A percentile compares a stretch with the other conserved stretches of the same genome.
Evolutionary conservation across 1,140 invertebrate genomes (phyloP).

Genomic region (Helicoverpa armigera): DNA sequence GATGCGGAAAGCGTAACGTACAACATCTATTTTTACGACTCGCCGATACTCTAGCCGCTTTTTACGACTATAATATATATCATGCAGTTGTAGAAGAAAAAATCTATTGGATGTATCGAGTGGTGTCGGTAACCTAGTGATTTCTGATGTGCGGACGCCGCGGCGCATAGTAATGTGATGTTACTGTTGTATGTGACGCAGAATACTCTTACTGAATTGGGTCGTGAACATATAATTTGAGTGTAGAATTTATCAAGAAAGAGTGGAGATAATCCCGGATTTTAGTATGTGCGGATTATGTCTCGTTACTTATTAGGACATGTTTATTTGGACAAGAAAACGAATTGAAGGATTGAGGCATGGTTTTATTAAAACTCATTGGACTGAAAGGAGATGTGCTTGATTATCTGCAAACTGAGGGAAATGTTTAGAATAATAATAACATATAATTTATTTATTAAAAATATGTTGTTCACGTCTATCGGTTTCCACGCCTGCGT

Average conservation of each 20-base stretch:
- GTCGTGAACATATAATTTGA: slow-evolving; percentile 45
- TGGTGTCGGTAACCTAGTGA: slow-evolving; percentile 67
- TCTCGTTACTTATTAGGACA: background rate
- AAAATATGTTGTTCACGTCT: background rate
- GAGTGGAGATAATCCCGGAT: slow-evolving; percentile 2
- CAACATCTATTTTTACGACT: slow-evolving; percentile 81
- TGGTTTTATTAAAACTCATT: too few relatives aligned
- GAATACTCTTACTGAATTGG: slow-evolving; percentile 56
- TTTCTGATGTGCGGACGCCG: slow-evolving; percentile 69
- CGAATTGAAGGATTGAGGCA: too few relatives aligned
- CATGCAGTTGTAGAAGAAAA: slow-evolving; percentile 71
- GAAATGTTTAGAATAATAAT: background rate
- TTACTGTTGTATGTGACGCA: slow-evolving; percentile 54
- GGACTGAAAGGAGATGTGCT: too few relatives aligned
- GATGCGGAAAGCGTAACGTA: slow-evolving; percentile 68
- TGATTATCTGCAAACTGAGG: too few relatives aligned
- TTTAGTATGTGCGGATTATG: background rate
- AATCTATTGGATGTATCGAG: slow-evolving; percentile 67
- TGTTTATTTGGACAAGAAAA: background rate
- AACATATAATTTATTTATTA: background rate
- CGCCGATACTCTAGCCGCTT: slow-evolving; percentile 65
- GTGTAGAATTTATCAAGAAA: slow-evolving; percentile 23
- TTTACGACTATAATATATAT: slow-evolving; percentile 79
- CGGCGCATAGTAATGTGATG: slow-evolving; percentile 66
- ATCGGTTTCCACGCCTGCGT: background rate